Evolutionary conservation across 2,113 vertebrate species (phyloP).

Genomic region (Heloderma charlesbogerti): DNA sequence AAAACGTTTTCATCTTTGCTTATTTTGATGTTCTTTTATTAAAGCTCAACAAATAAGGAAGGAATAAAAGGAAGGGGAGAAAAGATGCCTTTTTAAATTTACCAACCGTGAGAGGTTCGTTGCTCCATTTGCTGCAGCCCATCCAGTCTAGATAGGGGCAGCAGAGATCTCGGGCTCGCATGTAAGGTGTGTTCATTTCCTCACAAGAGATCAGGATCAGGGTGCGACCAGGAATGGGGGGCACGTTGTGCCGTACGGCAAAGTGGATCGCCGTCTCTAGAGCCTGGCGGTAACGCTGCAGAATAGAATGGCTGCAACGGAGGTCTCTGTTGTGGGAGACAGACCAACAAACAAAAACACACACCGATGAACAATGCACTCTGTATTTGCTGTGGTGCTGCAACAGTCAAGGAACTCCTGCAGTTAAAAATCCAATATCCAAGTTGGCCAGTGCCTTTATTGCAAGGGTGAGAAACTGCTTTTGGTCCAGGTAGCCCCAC

Average conservation of each 20-base stretch:
- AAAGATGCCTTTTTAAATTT: neutral
- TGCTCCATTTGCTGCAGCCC: neutral
- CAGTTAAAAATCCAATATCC: too few species aligned
- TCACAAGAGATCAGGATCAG: conserved; percentile 67
- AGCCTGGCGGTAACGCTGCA: conserved; percentile 82
- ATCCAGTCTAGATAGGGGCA: conserved; percentile 30
- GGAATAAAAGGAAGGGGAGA: too few species aligned
- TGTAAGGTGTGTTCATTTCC: accelerated
- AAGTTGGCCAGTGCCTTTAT: too few species aligned
- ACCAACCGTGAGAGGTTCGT: neutral
- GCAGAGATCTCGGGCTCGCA: conserved; percentile 67
- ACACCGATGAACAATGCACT: too few species aligned
- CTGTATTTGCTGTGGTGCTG: neutral
- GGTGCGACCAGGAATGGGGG: conserved; percentile 85
- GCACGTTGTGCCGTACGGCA: conserved; percentile 84
- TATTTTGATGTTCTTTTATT: neutral
- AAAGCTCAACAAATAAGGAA: neutral
- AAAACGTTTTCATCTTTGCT: neutral
- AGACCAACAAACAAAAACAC: neutral
- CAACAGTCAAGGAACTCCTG: neutral
- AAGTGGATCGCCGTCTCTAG: conserved; percentile 85
- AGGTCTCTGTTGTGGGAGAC: conserved; percentile 62
- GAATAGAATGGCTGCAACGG: conserved; percentile 57
- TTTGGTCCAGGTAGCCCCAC: too few species aligned
- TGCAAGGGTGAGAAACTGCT: too few species aligned